Conservation (phyloP, 2,888 invertebrate genomes). For the Griposia aprilina region DNA sequence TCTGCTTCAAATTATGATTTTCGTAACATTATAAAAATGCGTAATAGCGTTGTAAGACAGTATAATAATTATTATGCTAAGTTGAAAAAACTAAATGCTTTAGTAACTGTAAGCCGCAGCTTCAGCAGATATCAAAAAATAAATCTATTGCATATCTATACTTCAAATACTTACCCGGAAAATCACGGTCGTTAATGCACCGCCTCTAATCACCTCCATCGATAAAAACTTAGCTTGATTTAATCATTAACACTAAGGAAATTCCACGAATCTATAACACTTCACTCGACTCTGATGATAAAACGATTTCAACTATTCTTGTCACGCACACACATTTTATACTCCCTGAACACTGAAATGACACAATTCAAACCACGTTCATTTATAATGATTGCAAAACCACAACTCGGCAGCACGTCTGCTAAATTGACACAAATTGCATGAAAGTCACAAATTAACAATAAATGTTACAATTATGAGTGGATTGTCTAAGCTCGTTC, state of each 20-base stretch:
- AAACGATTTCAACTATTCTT: conserved; percentile 68
- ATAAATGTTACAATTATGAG: conserved; percentile 68
- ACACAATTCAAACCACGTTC: conserved; percentile 76
- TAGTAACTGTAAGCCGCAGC: conserved; percentile 53
- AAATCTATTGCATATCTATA: conserved; percentile 82
- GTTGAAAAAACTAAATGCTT: conserved; percentile 57
- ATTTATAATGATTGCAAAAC: conserved; percentile 77
- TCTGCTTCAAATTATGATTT: conserved; percentile 79
- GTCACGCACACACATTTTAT: conserved; percentile 78
- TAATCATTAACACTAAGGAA: conserved; percentile 85
- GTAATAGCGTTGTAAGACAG: conserved; percentile 53
- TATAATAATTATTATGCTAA: conserved; percentile 48
- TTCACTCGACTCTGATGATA: conserved; percentile 70
- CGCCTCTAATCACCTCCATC: conserved; percentile 86
- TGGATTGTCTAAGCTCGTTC: conserved; percentile 67
- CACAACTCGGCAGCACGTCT: conserved; percentile 79
- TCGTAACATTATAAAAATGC: conserved; percentile 46
- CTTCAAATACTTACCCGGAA: conserved; percentile 84
- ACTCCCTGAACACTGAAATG: conserved; percentile 76
- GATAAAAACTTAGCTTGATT: conserved; percentile 83
- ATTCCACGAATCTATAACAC: conserved; percentile 88
- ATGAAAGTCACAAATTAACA: conserved; percentile 81
- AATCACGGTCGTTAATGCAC: conserved; percentile 89
- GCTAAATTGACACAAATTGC: conserved; percentile 85
- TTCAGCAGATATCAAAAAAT: conserved; percentile 83